Conservation (phyloP, 2,888 invertebrate species). For the Polyommatus iphigenia region DNA sequence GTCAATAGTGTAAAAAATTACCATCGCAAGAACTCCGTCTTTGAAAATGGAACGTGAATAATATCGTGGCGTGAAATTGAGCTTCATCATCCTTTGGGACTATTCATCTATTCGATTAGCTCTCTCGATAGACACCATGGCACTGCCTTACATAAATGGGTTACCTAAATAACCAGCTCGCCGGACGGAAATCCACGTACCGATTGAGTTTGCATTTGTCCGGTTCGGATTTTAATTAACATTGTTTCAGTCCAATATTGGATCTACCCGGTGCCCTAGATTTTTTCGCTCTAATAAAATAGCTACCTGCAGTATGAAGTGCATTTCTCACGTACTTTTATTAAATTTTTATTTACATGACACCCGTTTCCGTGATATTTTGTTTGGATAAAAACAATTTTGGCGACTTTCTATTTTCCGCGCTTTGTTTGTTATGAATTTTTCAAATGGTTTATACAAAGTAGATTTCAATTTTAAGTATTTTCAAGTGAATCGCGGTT, state of each 20-base stretch:
- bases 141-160: constrained; percentile 63
- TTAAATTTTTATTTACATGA: constrained; percentile 1
- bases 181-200: constrained; percentile 55
- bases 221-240: constrained; percentile 66
- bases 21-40: constrained; percentile 20
- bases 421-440: background rate
- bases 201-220: constrained; percentile 60
- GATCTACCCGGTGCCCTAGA: constrained; percentile 42
- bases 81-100: constrained; percentile 45
- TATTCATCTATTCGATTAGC: constrained; percentile 60
- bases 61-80: constrained; percentile 30
- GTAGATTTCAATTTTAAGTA: background rate
- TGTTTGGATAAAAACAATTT: background rate
- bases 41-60: constrained; percentile 29
- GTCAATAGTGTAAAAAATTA: background rate
- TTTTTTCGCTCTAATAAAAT: constrained; percentile 35
- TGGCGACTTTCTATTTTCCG: background rate
- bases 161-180: constrained; percentile 70
- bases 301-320: constrained; percentile 3
- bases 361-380: background rate
- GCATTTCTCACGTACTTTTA: background rate
- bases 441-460: background rate
- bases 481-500: background rate
- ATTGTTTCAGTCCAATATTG: constrained; percentile 44
- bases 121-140: constrained; percentile 52